phyloP scores from a whole-genome alignment of 2,113 vertebrate genomes.

The Atrichornis clamosus region DNA sequence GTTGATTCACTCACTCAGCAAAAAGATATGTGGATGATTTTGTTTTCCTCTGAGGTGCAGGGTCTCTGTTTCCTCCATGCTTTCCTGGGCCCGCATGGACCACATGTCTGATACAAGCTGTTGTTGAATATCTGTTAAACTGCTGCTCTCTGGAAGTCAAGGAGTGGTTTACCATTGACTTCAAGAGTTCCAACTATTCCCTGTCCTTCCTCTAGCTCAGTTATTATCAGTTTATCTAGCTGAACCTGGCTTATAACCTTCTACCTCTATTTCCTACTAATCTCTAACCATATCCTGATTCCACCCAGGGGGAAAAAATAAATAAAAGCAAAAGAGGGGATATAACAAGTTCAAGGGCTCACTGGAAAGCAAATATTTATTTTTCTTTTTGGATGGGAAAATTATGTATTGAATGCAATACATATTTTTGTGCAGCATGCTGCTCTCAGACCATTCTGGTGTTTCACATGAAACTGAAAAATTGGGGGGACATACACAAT shows the following conservation, averaged over 20 bases:
- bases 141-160: neutral
- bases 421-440: neutral
- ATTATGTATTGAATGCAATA: neutral
- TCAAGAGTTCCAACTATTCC: neutral
- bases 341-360: neutral
- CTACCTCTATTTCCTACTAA: neutral
- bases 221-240: neutral
- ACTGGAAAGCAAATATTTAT: neutral
- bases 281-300: neutral
- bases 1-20: neutral
- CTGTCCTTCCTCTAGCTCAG: neutral
- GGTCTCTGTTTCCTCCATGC: neutral
- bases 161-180: neutral
- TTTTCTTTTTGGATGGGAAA: neutral
- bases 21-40: neutral
- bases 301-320: neutral
- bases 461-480: neutral
- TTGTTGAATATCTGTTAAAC: neutral
- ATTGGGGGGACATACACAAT: rapidly evolving
- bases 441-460: neutral
- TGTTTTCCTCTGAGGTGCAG: constrained; percentile 21
- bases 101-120: neutral
- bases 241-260: neutral
- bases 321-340: neutral
- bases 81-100: neutral